These are phyloP conservation scores for Eunapius fragilis DNA, from an alignment of 37 sponge, comb jelly and placozoan genomes.

Conservation along the genomic window DNA sequence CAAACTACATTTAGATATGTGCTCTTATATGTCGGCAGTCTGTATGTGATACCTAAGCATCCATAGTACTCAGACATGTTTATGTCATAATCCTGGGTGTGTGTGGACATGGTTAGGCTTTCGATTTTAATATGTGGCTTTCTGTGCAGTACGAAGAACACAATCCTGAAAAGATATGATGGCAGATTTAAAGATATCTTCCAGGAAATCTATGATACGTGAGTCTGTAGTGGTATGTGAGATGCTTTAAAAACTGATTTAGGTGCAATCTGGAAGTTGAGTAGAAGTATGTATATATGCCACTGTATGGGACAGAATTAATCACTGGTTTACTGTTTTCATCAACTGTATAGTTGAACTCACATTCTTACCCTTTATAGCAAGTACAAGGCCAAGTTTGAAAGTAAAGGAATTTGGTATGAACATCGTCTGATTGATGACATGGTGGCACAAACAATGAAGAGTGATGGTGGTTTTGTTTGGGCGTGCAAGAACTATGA, in stretches of 20 bases:
- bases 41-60: no score
- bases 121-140: neutral
- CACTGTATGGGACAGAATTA: no score
- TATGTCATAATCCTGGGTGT: no score
- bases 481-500: constrained; percentile 99
- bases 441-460: constrained; percentile 96
- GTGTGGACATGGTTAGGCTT: no score
- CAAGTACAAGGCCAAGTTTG: constrained; percentile 84
- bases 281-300: no score
- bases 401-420: constrained; percentile 90
- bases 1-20: no score
- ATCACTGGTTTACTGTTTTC: no score
- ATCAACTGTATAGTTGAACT: no score
- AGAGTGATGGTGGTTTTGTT: constrained; percentile 94
- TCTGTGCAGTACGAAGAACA: constrained; percentile 86
- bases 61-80: no score
- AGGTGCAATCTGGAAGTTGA: no score
- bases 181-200: constrained; percentile 97
- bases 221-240: neutral
- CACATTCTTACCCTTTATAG: constrained; percentile 27
- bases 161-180: constrained; percentile 94
- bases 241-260: no score
- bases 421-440: constrained; percentile 97
- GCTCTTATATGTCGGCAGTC: no score
- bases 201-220: constrained; percentile 88